These are phyloP conservation scores for Metalampra italica DNA, from an alignment of 2,888 invertebrate genomes.

Conservation along the genomic window DNA sequence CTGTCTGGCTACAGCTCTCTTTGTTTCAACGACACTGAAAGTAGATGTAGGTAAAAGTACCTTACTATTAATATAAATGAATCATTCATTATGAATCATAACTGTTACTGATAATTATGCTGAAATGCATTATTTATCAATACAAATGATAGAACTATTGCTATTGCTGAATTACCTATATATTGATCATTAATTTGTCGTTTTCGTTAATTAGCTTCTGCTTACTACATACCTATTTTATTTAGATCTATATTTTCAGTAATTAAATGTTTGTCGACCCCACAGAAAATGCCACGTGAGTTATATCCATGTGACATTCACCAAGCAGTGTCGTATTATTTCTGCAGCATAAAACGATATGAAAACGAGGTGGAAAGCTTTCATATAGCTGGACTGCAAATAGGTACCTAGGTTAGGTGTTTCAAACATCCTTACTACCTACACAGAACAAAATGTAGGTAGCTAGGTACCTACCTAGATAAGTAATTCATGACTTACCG, in stretches of 20 bases:
- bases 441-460: background rate
- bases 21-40: constrained; percentile 93
- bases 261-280: constrained; percentile 41
- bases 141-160: too few relatives aligned
- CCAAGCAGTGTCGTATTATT: constrained; percentile 57
- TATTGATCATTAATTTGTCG: too few relatives aligned
- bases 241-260: too few relatives aligned
- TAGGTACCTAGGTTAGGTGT: constrained; percentile 5
- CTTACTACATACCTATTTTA: too few relatives aligned
- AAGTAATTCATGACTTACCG: constrained; percentile 62
- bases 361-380: constrained; percentile 42
- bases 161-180: too few relatives aligned
- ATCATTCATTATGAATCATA: too few relatives aligned
- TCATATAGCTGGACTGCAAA: constrained; percentile 70
- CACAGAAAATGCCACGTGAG: constrained; percentile 71
- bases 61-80: background rate
- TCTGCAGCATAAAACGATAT: constrained; percentile 72
- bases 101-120: too few relatives aligned
- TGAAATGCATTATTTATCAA: too few relatives aligned
- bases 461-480: background rate
- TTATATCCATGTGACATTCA: constrained; percentile 53
- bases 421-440: too few relatives aligned
- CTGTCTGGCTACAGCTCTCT: constrained; percentile 95
- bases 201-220: too few relatives aligned
- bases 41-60: constrained; percentile 3